Evolutionary conservation across 1,140 invertebrate genomes (phyloP).

Genomic region (Oryctes rhinoceros): DNA sequence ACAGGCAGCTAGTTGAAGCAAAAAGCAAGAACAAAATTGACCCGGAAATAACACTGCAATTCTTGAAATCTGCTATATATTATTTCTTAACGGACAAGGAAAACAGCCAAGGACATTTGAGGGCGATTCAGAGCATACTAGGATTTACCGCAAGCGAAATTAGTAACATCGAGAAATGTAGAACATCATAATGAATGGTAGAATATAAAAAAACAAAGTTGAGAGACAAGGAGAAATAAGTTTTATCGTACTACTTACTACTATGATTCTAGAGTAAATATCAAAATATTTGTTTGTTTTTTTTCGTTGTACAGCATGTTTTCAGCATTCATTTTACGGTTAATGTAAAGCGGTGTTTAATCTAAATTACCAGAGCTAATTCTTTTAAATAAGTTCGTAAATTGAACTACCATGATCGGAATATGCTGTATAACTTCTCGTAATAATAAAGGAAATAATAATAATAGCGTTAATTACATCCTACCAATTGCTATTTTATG

Average conservation of each 20-base stretch:
- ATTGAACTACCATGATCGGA: no score
- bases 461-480: no score
- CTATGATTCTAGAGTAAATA: no score
- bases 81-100: conserved; percentile 89
- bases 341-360: no score
- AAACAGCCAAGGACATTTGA: conserved; percentile 82
- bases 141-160: conserved; percentile 81
- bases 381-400: no score
- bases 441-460: no score
- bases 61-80: conserved; percentile 89
- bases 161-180: conserved; percentile 75
- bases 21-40: conserved; percentile 76
- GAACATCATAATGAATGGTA: conserved; percentile 52
- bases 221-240: background rate
- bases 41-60: conserved; percentile 86
- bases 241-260: background rate
- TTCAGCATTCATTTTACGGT: no score
- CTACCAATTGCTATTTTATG: no score
- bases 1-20: conserved; percentile 78
- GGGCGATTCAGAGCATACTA: conserved; percentile 86
- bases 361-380: no score
- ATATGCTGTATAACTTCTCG: no score
- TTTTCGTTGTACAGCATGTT: no score
- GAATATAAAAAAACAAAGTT: conserved; percentile 43
- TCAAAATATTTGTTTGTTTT: no score